These are phyloP conservation scores for Dicrostonyx torquatus DNA, from an alignment of 2,797 vertebrate genomes.

Conservation along the genomic window DNA sequence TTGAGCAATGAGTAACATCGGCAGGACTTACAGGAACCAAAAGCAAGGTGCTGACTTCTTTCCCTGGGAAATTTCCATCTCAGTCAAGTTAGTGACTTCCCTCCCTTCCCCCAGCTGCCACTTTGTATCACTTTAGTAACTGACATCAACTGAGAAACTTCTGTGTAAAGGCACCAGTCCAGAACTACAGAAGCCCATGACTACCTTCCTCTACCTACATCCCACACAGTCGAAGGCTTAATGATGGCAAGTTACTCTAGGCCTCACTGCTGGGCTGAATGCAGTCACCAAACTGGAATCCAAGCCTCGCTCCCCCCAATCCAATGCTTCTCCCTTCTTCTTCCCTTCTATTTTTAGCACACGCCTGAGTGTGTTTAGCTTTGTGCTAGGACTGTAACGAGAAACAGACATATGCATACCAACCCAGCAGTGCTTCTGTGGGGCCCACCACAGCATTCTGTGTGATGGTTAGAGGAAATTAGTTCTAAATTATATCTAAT, in stretches of 20 bases:
- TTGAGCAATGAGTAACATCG: neutral
- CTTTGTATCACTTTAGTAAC: neutral
- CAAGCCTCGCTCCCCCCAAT: neutral
- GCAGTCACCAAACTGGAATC: constrained; percentile 63
- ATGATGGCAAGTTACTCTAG: constrained; percentile 52
- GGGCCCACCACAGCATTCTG: constrained; percentile 48
- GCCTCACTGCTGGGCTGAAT: constrained; percentile 50
- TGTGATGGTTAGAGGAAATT: constrained; percentile 70
- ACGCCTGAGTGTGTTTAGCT: constrained; percentile 70
- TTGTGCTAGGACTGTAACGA: constrained; percentile 71
- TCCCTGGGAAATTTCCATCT: neutral
- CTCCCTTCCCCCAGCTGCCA: neutral
- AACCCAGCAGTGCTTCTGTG: constrained; percentile 41
- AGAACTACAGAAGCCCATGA: constrained; percentile 20
- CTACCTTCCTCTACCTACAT: constrained; percentile 49
- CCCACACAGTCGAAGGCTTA: constrained; percentile 57
- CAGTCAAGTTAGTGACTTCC: neutral
- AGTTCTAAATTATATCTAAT: constrained; percentile 65
- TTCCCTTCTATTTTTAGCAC: constrained; percentile 75
- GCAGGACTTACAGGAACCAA: neutral
- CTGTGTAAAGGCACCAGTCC: neutral
- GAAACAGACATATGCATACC: constrained; percentile 72
- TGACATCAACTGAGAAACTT: neutral
- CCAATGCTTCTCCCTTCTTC: constrained; percentile 61
- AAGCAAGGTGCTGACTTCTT: constrained; percentile 18